Evolutionary conservation across 2,888 invertebrate genomes (phyloP), one percentile per base, ranked within the genome.

Genomic region (Silvanus unidentatus): DNA sequence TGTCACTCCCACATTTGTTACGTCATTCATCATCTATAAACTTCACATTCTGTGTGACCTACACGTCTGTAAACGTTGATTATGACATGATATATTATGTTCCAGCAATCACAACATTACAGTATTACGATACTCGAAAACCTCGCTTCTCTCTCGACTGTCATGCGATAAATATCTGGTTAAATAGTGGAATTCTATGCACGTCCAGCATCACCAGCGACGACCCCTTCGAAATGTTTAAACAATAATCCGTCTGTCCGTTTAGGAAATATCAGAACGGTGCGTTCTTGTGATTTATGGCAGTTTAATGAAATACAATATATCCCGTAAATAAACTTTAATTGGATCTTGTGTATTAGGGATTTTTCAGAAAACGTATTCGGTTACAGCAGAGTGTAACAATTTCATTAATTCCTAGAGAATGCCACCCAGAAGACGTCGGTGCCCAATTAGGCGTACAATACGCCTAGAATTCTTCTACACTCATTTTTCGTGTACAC

Each of bases 1-100:
- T 51, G 57, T 55, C 56, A 58, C 55, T 57, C 55, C 58, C 55
- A 58, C 56, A 56, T 55, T 55, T 51, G 54, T 54, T 51, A 54
- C 52, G 47, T 54, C 55, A 51, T 58, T 46, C 54, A 55, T 58
- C 55, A 55, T 57, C 58, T 49, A 49, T 48, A 50, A 52, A 54
- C 53, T 53, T 52, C 48, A 32, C 32, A 50, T 53, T 49, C 50
- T 49, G 43, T 52, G 46, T 57, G 54, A 57, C 54, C 53, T 52
- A 48, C 54, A 52, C 50, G 48, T 49, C 49, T 45, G 13, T 12
- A 37, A 46, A 55, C 53, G 52, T 48, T 55, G 52, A 56, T 54
- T 57, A 50, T 50, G 53, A 54, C 54, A 50, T 55, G 54, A 58
- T 55, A 47, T 49, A 39, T 44, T 22, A 13, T 39, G 28, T 39